A percentile compares a stretch with the other conserved stretches of the same genome.
Evolutionary conservation across 2,797 vertebrate species (phyloP).

Genomic region (Lates japonicus): DNA sequence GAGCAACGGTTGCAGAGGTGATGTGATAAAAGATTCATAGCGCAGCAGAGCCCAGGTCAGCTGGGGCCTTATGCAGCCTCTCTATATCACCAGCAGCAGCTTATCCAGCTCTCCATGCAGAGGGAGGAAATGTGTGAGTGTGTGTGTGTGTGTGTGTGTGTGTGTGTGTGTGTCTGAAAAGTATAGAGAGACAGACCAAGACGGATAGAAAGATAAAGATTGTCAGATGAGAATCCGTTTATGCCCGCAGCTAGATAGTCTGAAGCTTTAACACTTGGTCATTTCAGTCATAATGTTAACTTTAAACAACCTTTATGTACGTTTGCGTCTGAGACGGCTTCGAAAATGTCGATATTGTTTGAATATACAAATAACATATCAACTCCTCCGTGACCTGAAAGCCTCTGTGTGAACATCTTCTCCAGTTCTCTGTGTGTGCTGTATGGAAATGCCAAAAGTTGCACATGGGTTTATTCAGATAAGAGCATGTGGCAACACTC

Average conservation of each 20-base stretch:
- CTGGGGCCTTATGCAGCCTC: conserved; percentile 67
- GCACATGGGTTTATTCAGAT: conserved; percentile 60
- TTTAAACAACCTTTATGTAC: conserved; percentile 6
- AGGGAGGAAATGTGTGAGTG: conserved; percentile 31
- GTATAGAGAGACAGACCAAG: conserved; percentile 4
- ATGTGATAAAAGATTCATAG: conserved; percentile 83
- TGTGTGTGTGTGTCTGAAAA: conserved; percentile 25
- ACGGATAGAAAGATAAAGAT: conserved; percentile 1
- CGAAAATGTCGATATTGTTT: conserved; percentile 14
- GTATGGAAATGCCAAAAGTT: conserved; percentile 59
- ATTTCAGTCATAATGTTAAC: not conserved
- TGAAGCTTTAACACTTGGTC: not conserved
- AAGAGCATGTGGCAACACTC: conserved; percentile 54
- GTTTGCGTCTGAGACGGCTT: not conserved
- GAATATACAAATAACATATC: conserved; percentile 2
- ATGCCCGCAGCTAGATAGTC: not conserved
- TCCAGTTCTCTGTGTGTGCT: conserved; percentile 6
- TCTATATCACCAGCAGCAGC: conserved; percentile 64
- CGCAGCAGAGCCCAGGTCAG: conserved; percentile 72
- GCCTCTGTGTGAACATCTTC: not conserved
- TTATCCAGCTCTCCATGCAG: conserved; percentile 38
- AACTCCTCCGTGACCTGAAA: not conserved
- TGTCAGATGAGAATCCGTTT: conserved; percentile 18
- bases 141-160: conserved; percentile 16
- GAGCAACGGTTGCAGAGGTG: conserved; percentile 67